phyloP scores from a whole-genome alignment of 2,888 invertebrate genomes.

The Eupithecia vulgata region DNA sequence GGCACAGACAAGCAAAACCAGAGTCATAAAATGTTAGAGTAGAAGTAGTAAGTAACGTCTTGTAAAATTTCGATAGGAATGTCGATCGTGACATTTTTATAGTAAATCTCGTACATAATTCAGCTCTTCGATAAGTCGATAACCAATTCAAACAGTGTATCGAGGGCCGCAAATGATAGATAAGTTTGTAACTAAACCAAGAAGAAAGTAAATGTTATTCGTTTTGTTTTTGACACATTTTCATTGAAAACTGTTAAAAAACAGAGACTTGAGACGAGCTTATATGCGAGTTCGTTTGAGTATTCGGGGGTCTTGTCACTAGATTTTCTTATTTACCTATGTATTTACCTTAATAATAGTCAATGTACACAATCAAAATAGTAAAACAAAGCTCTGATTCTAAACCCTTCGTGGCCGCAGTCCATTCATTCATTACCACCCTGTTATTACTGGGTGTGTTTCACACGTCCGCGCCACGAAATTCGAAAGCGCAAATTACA shows the following conservation, averaged over 20 bases:
- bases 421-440: constrained; percentile 40
- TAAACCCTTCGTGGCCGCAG: constrained; percentile 28
- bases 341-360: not conserved
- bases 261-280: too few relatives aligned
- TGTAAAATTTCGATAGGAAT: not conserved
- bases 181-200: not conserved
- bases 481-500: constrained; percentile 42
- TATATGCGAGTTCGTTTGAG: too few relatives aligned
- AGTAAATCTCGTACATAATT: not conserved
- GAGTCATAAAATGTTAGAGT: too few relatives aligned
- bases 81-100: not conserved
- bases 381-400: constrained; percentile 1
- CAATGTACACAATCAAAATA: not conserved
- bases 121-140: not conserved
- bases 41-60: too few relatives aligned
- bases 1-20: not conserved
- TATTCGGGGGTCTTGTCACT: too few relatives aligned
- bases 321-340: not conserved
- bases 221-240: too few relatives aligned
- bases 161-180: not conserved
- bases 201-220: not conserved
- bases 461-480: constrained; percentile 38
- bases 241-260: too few relatives aligned
- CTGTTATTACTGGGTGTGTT: constrained; percentile 43
- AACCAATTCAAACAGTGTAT: not conserved